Evolutionary conservation across 2,888 invertebrate genomes (phyloP).

Genomic region (Pachliopta kotzebuea): DNA sequence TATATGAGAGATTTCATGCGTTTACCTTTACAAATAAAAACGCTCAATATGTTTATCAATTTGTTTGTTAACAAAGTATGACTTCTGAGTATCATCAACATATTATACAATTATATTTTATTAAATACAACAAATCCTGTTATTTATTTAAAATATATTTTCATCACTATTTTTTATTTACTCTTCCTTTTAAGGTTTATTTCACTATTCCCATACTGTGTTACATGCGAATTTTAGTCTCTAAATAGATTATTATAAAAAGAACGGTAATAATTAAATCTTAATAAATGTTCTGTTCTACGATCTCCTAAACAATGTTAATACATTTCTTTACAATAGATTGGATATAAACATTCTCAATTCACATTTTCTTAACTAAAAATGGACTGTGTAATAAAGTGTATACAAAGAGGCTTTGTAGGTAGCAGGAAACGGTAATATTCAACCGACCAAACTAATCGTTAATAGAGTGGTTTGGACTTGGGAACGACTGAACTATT

Average conservation of each 20-base stretch:
- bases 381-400: neutral
- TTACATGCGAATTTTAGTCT: neutral
- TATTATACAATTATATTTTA: too few relatives aligned
- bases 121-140: too few relatives aligned
- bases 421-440: conserved; percentile 57
- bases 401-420: conserved; percentile 18
- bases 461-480: conserved; percentile 74
- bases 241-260: neutral
- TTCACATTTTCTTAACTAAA: neutral
- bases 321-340: too few relatives aligned
- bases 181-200: neutral
- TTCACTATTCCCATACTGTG: neutral
- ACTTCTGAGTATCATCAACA: too few relatives aligned
- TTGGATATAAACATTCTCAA: too few relatives aligned
- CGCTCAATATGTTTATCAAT: too few relatives aligned
- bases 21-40: too few relatives aligned
- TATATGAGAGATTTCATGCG: too few relatives aligned
- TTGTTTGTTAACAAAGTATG: too few relatives aligned
- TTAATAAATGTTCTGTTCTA: neutral
- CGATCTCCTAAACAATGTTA: too few relatives aligned
- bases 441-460: conserved; percentile 76
- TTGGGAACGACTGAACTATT: conserved; percentile 72
- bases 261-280: neutral
- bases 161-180: neutral
- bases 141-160: too few relatives aligned